Evolutionary conservation across 2,888 invertebrate genomes (phyloP), one percentile per base, ranked within the genome.

Genomic region (Anagyrus pseudococci): DNA sequence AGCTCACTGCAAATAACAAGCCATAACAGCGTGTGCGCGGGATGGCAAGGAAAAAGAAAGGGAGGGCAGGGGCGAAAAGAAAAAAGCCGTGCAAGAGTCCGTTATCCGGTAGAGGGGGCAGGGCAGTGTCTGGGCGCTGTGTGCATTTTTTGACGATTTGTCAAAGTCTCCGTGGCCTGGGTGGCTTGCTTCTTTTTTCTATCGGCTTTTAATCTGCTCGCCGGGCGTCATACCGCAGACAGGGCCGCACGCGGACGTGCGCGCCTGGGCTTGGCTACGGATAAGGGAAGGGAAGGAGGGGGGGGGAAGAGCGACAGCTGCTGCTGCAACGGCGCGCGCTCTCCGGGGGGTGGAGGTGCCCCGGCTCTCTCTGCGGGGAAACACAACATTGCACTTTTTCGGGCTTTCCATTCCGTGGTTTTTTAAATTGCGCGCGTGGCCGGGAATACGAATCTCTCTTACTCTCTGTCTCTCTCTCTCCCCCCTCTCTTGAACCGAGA

Each of bases 181-280:
- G 59, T 65, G 64, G 66, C 66, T 76, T 76, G 67, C 69, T 64
- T 67, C 69, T 44, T 57, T 69, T 71, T 74, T 74, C 72, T 75
- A 75, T 75, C 74, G 74, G 72, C 73, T 75, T 79, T 77, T 75
- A 78, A 78, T 78, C 75, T 77, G 73, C 72, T n/a, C n/a, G n/a
- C n/a, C 72, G 71, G 72, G 74, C 73, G 74, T 75, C 74, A 67
- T 69, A 70, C 68, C 68, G 69, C 71, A 71, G 67, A 71, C 69
- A 67, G 58, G 67, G 53, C 52, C 44, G 10, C 37, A 37, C 26
- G 15, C 52, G 15, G 37, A 33, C 43, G 47, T 46, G 43, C 54
- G 58, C 54, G 41, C 48, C 47, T 44, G 53, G 33, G 53, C 48
- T 37, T 23, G 26, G 4, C 26, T 6, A 22, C 7, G n/a, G 50